Evolutionary conservation across 2,888 invertebrate genomes (phyloP), one percentile per base, ranked within the genome.

Genomic region (Rhaphigaster nebulosa): DNA sequence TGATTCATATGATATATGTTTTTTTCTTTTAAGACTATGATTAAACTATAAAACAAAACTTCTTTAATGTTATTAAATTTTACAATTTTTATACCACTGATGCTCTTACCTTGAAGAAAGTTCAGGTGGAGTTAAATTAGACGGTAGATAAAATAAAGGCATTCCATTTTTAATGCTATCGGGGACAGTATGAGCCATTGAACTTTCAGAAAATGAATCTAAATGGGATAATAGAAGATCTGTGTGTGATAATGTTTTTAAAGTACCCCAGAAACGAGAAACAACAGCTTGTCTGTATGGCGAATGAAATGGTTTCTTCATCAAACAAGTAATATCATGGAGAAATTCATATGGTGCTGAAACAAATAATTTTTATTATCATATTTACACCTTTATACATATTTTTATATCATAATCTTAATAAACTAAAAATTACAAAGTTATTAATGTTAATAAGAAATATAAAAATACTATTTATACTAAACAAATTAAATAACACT

Each of bases 331-430:
- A 90, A 97, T 95, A 93, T 97, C 97, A 93, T 96, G 96, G 54
- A 97, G 94, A 94, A 97, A 96, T 93, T 96, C 96, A 93, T 97
- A 96, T 1, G 95, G 95, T 54, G 96, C 96, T 94, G 93, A 76
- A 94, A 93, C 54, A 88, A 87, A 91, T 56, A 52, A 84, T 45
- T 26, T 26, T 2, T 26, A 41, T 84, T 29, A 41, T 45, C 13
- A 84, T 84, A 45, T 84, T 23, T 23, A 12, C 10, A 1, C 13
- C 20, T 84, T 41, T 26, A 84, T 84, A n/a, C 23, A 41, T 45
- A 41, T 80, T 76, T 38, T 70, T 34, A 70, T 70, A 10, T 70
- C 15, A 70, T 34, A 56, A 56, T 56, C 2, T 56, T 56, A 6
- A 88, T 87, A 87, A 70, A 87, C 54, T 56, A 60, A 34, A 34